Percentiles rank a stretch among this genome's conserved stretches.
Evolutionary conservation across 2,113 vertebrate genomes (phyloP).

Genomic region (Marcusenius ussheri): DNA sequence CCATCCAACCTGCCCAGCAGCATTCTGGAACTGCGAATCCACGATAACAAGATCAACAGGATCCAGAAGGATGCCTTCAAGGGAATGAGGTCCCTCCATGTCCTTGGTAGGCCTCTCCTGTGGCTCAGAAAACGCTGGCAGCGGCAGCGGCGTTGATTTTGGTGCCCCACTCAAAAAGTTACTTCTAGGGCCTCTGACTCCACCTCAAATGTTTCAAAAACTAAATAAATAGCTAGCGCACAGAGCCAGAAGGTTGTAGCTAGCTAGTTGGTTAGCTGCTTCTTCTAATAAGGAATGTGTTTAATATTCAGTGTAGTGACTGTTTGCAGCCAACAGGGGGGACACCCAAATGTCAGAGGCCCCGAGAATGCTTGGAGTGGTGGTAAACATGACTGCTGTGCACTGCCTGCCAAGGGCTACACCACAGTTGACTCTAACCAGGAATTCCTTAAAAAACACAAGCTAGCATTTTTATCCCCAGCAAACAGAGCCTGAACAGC

Average conservation of each 20-base stretch:
- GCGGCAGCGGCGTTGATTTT: not conserved
- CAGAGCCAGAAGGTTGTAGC: not conserved
- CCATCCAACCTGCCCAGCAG: slow-evolving; percentile 81
- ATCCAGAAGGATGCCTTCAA: slow-evolving; percentile 81
- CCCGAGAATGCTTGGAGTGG: not conserved
- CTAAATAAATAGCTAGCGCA: not conserved
- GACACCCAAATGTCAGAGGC: not conserved
- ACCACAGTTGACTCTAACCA: not conserved
- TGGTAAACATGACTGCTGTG: not conserved
- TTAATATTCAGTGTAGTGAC: not conserved
- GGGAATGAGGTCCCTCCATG: slow-evolving; percentile 84
- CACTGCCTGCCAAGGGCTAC: not conserved
- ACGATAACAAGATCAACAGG: slow-evolving; percentile 84
- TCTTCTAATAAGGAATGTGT: not conserved
- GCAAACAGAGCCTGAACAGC: not conserved
- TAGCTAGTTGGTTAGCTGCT: not conserved
- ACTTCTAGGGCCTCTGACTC: not conserved
- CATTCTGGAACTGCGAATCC: slow-evolving; percentile 83
- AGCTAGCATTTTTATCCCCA: not conserved
- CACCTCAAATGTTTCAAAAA: not conserved
- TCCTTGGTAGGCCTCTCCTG: slow-evolving; percentile 69
- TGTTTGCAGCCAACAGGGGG: not conserved
- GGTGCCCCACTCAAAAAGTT: not conserved
- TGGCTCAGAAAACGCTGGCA: not conserved
- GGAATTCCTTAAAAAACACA: not conserved